Percentiles rank a stretch among this genome's conserved stretches.
phyloP scores from a whole-genome alignment of 1,140 invertebrate species.

The Idris sp. region DNA sequence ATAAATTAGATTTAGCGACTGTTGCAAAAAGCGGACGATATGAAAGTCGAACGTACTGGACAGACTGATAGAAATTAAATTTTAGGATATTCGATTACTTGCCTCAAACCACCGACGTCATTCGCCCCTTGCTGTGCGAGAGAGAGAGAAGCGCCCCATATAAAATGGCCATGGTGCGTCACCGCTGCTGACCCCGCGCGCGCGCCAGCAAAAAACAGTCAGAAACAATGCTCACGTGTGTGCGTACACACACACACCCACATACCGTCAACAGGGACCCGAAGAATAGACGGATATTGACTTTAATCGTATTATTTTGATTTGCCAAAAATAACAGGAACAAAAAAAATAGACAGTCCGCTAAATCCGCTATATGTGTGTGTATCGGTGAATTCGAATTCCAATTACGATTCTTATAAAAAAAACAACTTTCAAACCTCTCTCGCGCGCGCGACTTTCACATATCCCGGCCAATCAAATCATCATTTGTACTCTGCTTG shows the following conservation, averaged over 20 bases:
- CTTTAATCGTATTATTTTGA: constrained; percentile 65
- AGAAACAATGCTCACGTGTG: constrained; percentile 55
- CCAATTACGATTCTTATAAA: constrained; percentile 56
- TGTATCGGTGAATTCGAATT: constrained; percentile 40
- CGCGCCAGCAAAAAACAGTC: constrained; percentile 50
- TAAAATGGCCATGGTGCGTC: constrained; percentile 59
- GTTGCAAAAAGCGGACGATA: constrained; percentile 77
- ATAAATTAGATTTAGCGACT: constrained; percentile 78
- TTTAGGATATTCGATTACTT: constrained; percentile 78
- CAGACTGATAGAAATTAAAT: constrained; percentile 78
- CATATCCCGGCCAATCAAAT: constrained; percentile 35
- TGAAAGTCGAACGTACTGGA: constrained; percentile 76
- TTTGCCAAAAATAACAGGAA: constrained; percentile 61
- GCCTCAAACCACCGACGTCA: constrained; percentile 58
- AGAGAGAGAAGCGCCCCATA: constrained; percentile 61
- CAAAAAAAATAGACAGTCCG: constrained; percentile 45
- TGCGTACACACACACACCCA: constrained; percentile 12
- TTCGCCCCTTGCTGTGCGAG: constrained; percentile 56
- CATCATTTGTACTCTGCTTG: constrained; percentile 50
- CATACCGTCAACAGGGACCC: constrained; percentile 8
- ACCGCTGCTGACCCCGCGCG: constrained; percentile 38
- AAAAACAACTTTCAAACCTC: constrained; percentile 19
- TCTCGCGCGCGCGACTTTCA: constrained; percentile 25
- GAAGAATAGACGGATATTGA: constrained; percentile 64
- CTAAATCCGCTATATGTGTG: constrained; percentile 38